phyloP scores from a whole-genome alignment of 1,140 invertebrate genomes.

The Drosophila saltans region DNA sequence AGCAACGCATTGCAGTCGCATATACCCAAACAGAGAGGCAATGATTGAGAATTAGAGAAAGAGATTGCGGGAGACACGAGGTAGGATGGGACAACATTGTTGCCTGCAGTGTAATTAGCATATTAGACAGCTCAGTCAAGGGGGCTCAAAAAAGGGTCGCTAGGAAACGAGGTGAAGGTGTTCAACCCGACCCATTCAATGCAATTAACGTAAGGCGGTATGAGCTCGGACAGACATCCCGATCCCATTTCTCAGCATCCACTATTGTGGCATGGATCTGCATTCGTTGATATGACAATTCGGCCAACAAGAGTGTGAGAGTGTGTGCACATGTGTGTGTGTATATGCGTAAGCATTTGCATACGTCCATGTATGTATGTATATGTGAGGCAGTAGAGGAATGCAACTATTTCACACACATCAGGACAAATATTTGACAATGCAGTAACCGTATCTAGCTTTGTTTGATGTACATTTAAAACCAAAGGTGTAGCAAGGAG shows the following conservation, averaged over 20 bases:
- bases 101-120: slow-evolving; percentile 79
- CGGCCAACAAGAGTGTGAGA: slow-evolving; percentile 34
- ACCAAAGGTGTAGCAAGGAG: neutral
- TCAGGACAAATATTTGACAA: neutral
- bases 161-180: slow-evolving; percentile 25
- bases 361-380: neutral
- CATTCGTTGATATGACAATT: slow-evolving; percentile 75
- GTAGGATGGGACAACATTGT: slow-evolving; percentile 33
- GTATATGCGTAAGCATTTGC: slow-evolving; percentile 14
- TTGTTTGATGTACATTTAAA: neutral
- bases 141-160: slow-evolving; percentile 20
- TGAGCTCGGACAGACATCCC: slow-evolving; percentile 32
- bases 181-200: slow-evolving; percentile 66
- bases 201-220: slow-evolving; percentile 76
- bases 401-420: slow-evolving; percentile 48
- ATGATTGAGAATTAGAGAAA: neutral
- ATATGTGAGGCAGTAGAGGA: neutral
- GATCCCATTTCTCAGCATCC: slow-evolving; percentile 19
- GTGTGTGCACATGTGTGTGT: slow-evolving; percentile 28
- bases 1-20: slow-evolving; percentile 71
- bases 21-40: slow-evolving; percentile 22
- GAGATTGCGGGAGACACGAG: neutral
- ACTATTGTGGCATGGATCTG: slow-evolving; percentile 32
- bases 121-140: slow-evolving; percentile 71
- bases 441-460: neutral